These are phyloP conservation scores for Coilia nasus DNA, from an alignment of 2,797 vertebrate species.

Conservation along the genomic window DNA sequence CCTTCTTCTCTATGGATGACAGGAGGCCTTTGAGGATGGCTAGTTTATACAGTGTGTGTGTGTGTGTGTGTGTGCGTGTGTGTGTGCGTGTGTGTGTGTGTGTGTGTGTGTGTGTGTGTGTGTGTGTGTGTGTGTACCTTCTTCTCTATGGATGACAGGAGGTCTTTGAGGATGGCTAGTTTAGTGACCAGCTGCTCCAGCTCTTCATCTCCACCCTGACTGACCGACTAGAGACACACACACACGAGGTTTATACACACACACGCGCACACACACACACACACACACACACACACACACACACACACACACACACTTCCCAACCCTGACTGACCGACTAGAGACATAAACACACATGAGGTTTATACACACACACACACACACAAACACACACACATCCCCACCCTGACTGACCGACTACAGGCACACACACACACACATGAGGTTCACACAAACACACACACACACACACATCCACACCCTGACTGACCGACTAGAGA, in stretches of 20 bases:
- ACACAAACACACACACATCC: too few relatives aligned
- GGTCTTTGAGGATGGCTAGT: conserved; percentile 91
- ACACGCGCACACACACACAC: too few relatives aligned
- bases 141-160: conserved; percentile 92
- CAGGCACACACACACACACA: too few relatives aligned
- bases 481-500: too few relatives aligned
- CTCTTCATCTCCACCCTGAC: conserved; percentile 90
- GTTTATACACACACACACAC: too few relatives aligned
- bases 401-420: too few relatives aligned
- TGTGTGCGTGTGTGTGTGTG: conserved; percentile 21
- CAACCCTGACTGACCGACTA: too few relatives aligned
- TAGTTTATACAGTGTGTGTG: conserved; percentile 5
- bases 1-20: conserved; percentile 90
- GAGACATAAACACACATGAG: too few relatives aligned
- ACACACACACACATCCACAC: too few relatives aligned
- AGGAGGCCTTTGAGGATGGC: background rate
- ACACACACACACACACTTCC: too few relatives aligned
- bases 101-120: conserved; percentile 33
- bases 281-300: too few relatives aligned
- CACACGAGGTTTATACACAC: background rate
- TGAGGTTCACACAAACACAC: too few relatives aligned
- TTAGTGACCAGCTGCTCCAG: conserved; percentile 92
- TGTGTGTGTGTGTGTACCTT: conserved; percentile 75
- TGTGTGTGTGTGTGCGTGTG: conserved; percentile 31
- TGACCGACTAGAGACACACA: conserved; percentile 69